phyloP scores from a whole-genome alignment of 2,888 invertebrate species.

The Gymnoscelis rufifasciata region DNA sequence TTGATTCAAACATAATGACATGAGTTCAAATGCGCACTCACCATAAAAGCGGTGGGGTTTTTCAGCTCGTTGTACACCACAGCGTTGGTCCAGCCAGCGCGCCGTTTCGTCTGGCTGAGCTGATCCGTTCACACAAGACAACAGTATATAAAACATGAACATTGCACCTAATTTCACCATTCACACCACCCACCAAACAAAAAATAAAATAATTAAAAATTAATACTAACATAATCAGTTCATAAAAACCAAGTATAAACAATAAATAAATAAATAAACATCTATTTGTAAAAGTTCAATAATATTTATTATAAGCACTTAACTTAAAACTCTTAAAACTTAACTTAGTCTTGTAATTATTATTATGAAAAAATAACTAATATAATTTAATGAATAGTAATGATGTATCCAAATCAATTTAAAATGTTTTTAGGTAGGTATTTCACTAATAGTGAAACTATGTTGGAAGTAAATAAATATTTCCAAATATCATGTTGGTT shows the following conservation, averaged over 20 bases:
- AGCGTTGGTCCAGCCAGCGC: conserved; percentile 70
- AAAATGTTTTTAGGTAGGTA: no score
- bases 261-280: conserved; percentile 10
- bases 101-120: conserved; percentile 75
- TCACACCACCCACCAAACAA: conserved; percentile 73
- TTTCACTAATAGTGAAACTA: no score
- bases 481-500: no score
- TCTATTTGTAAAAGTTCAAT: conserved; percentile 5
- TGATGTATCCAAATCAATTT: no score
- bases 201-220: conserved; percentile 69
- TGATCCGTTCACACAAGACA: conserved; percentile 77
- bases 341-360: no score
- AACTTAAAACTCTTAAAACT: no score
- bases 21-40: conserved; percentile 47
- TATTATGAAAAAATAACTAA: no score
- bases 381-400: no score
- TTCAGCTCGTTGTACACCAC: conserved; percentile 52
- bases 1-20: conserved; percentile 15
- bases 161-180: conserved; percentile 74
- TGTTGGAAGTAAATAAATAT: no score
- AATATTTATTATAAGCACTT: neutral
- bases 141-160: conserved; percentile 79
- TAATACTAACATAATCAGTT: conserved; percentile 28
- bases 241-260: conserved; percentile 19
- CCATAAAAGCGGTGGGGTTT: conserved; percentile 75